Evolutionary conservation across 2,113 vertebrate species (phyloP).

Genomic region (Paralichthys olivaceus): DNA sequence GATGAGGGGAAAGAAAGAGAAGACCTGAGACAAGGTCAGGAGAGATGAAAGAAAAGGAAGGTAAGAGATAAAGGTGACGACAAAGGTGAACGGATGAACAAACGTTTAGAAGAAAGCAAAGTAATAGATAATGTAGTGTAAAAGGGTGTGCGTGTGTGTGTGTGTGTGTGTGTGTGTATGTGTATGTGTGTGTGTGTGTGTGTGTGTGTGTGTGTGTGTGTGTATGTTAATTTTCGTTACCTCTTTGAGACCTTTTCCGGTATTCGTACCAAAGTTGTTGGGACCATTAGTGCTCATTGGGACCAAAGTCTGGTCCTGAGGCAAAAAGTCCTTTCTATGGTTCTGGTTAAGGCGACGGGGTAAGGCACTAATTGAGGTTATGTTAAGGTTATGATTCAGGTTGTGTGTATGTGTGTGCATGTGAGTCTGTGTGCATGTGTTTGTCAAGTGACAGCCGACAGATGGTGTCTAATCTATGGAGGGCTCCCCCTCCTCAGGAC

Average conservation of each 20-base stretch:
- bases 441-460: slow-evolving; percentile 72
- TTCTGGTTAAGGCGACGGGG: neutral
- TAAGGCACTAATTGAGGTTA: neutral
- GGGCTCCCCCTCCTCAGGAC: slow-evolving; percentile 39
- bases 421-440: slow-evolving; percentile 24
- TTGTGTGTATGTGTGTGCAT: slow-evolving; percentile 8
- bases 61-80: neutral
- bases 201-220: neutral
- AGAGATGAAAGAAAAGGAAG: slow-evolving; percentile 20
- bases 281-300: neutral
- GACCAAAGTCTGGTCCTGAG: neutral
- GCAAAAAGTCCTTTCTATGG: neutral
- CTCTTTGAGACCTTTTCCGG: neutral
- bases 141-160: slow-evolving; percentile 4
- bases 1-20: neutral
- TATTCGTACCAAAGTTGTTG: neutral
- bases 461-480: slow-evolving; percentile 80
- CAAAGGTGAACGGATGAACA: slow-evolving; percentile 13
- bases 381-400: neutral
- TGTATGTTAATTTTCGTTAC: neutral
- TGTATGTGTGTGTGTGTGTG: neutral
- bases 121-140: slow-evolving; percentile 17
- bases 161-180: neutral
- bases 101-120: slow-evolving; percentile 19
- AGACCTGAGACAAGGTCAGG: neutral